Evolutionary conservation across 2,113 vertebrate genomes (phyloP), one percentile per base, ranked within the genome.

Genomic region (Damaliscus lunatus): DNA sequence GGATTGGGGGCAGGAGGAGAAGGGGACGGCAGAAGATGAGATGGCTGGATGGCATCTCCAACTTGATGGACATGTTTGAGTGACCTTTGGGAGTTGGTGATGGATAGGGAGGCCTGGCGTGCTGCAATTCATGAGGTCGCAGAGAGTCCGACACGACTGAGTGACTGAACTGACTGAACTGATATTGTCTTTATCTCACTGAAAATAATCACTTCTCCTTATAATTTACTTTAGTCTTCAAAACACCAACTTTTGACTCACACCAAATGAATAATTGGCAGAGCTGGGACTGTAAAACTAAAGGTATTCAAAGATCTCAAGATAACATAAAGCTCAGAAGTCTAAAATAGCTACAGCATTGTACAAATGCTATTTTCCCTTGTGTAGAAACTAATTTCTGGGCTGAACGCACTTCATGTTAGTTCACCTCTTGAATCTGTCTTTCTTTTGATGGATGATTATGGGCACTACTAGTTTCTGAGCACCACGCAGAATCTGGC

Each of bases 151-250:
- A 59, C 23, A 59, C 4, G 23, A 59, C 23, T 59, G 23, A 57
- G 23, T 25, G 57, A 59, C 57, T 59, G 57, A 59, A 59, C 57
- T 59, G 57, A 59, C 23, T 59, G 9, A 25, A 59, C 9, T 11
- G 57, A 59, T 59, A 11, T 57, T 25, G 23, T 59, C 23, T 59
- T 27, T 59, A 21, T 90, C 15, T 78, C 3, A 90, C 16, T 50
- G 0, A 19, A 92, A 92, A 46, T n/a, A 8, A 64, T 91, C 3
- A 43, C 81, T 40, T 78, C 12, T 82, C 19, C 64, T 46, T 60
- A 27, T 36, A 80, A 50, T 93, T 92, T 90, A 77, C 43, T 90
- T 57, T 92, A 46, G 2, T 52, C 12, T 92, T 77, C 31, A 90
- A 67, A 90, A 55, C 36, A 31, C 5, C 33, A 60, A 6, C 21